Base-by-base conservation (phyloP, 2,797 vertebrate species). In the Enteromius trimaculatus region DNA sequence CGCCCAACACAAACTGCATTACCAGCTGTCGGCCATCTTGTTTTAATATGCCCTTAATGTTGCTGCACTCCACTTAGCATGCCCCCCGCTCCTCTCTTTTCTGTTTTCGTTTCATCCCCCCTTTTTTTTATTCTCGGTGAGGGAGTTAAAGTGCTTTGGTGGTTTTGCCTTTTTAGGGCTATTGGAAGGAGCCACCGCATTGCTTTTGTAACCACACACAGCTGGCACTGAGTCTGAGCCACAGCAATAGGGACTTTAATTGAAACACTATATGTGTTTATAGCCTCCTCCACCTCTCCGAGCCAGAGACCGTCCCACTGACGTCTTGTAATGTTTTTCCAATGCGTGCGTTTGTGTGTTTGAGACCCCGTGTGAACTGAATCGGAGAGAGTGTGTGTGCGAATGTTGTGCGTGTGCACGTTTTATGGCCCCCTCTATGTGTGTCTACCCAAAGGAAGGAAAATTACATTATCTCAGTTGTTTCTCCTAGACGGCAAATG, bases 221-320 rank as follows among this genome's bases (percentile, higher is more conserved):
- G 83, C 80, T 87, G 86, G 86, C 83, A 84, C 66, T 19, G 77
- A 74, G 47, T 80, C 70, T 64, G 55, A 72, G 75, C 83, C 80
- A 66, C 80, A 77, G 86, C 65, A 79, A 82, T 83, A 68, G 80
- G 81, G 53, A 66, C 84, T 79, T 71, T 85, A 83, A 87, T 85
- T 84, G 86, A 87, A 85, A 85, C 86, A 81, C 84, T 87, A 85
- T 87, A 83, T 87, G 86, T 87, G 86, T 83, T 87, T 87, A 83
- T 85, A 87, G 82, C 86, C 81, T 77, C 80, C 74, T 84, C 79
- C 79, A 81, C 80, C 69, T 68, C 34, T 65, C 86, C 19, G 37
- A 37, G 71, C 60, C 76, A 83, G 49, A 75, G 79, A 79, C 71
- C 49, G 11, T 79, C 80, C 29, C 80, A 70, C 65, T 70, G 77